A percentile compares a stretch with the other conserved stretches of the same genome.
Conservation (phyloP, 2,888 invertebrate species). For the Agrypnus murinus region DNA sequence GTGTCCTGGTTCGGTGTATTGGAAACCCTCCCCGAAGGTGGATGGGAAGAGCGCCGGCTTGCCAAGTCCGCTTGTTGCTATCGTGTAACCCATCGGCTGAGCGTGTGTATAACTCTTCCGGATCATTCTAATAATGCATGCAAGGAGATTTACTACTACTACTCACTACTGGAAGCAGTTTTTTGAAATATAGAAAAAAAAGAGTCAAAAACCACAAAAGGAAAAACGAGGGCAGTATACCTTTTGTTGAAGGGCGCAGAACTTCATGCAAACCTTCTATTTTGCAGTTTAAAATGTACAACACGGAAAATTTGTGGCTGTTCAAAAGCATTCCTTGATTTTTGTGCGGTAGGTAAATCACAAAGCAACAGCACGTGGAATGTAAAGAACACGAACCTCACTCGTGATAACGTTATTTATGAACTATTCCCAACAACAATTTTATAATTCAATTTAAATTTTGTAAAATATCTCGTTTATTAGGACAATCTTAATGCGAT, state of each 20-base stretch:
- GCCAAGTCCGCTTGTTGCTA: slow-evolving; percentile 66
- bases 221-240: not conserved
- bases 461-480: too few relatives aligned
- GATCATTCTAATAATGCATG: slow-evolving; percentile 60
- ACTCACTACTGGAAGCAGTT: slow-evolving; percentile 32
- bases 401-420: too few relatives aligned
- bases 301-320: slow-evolving; percentile 15
- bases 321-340: slow-evolving; percentile 17
- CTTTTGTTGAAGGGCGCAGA: not conserved
- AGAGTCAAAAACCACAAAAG: slow-evolving; percentile 1
- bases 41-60: slow-evolving; percentile 71
- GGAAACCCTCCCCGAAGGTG: slow-evolving; percentile 69
- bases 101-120: slow-evolving; percentile 63
- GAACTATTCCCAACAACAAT: too few relatives aligned
- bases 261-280: slow-evolving; percentile 13
- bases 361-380: not conserved
- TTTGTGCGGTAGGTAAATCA: slow-evolving; percentile 25
- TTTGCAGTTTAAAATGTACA: slow-evolving; percentile 20
- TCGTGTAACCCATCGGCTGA: slow-evolving; percentile 65
- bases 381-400: too few relatives aligned
- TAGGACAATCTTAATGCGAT: too few relatives aligned
- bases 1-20: slow-evolving; percentile 68
- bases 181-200: slow-evolving; percentile 3
- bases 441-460: too few relatives aligned
- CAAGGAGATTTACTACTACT: slow-evolving; percentile 47